Base-by-base conservation (phyloP, 1,140 invertebrate species). In the Streblospio benedicti region DNA sequence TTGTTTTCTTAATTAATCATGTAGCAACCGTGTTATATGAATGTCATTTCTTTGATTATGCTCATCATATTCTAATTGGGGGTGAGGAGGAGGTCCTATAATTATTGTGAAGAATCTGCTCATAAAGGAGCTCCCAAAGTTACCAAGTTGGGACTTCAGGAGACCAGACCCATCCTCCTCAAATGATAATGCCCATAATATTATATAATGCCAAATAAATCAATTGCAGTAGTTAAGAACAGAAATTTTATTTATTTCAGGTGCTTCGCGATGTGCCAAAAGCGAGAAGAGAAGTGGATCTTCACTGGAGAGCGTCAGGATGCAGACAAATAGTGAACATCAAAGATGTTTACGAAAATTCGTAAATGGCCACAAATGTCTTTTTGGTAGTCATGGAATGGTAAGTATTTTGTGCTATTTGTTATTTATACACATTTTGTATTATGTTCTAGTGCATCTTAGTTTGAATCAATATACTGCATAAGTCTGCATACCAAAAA, bases 321-420 rank as follows among this genome's bases (percentile, higher is more conserved):
- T 95, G 91, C 73, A 84, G 85, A 67, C 89, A 97, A 76, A 95
- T 98, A 71, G 94, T 99, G 1, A 87, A 84, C 65, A 89, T 94
- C 54, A 86, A 89, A 66, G 93, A 97, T 81, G 93, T 98, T 27
- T 99, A 94, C 78, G 93, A 97, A 80, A 98, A 98, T 77, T 85
- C 12, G 94, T 96, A 72, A 86, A 85, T 65, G 89, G 87, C 2
- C 87, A 88, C 63, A 88, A 89, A 71, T 97, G 93, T 80, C 80
- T 99, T 2, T 81, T 98, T 6, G n/a, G 90, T 99, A 43, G 87
- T 99, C 9, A 97, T 98, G 91, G 95, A 98, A 83, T 97, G 93
- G 88, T 91, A 79, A 81, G 81, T 78, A 35, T 44, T 23, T n/a
- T 35, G 1, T 60, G 3, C 1, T 1, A 16, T 31, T 18, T 2